phyloP scores from a whole-genome alignment of 2,113 vertebrate genomes.

The Orycteropus afer region DNA sequence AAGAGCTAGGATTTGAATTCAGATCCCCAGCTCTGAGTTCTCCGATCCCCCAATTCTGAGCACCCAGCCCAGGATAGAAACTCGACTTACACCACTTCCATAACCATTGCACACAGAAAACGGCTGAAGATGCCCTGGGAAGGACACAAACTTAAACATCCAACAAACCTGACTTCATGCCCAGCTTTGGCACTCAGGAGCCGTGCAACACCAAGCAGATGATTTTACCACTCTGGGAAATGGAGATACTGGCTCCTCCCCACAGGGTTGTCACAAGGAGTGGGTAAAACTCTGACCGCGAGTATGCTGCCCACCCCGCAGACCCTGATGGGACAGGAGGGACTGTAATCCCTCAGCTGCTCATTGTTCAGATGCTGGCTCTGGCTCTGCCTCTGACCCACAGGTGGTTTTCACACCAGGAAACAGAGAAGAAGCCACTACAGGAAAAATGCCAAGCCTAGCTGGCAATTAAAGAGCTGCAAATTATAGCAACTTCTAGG shows the following conservation, averaged over 20 bases:
- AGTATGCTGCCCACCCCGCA: background rate
- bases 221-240: background rate
- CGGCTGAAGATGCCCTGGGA: background rate
- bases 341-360: background rate
- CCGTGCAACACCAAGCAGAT: background rate
- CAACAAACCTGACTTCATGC: fast-evolving
- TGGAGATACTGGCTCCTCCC: background rate
- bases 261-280: background rate
- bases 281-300: fast-evolving
- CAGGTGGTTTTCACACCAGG: background rate
- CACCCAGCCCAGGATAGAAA: background rate
- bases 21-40: background rate
- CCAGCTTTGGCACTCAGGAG: background rate
- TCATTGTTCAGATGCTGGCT: background rate
- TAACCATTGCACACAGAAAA: background rate
- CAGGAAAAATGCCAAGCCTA: background rate
- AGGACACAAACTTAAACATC: background rate
- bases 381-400: background rate
- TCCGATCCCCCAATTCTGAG: background rate
- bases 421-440: background rate
- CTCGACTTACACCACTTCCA: background rate
- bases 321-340: fast-evolving
- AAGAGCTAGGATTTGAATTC: background rate
- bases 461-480: conserved; percentile 21
- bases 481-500: background rate